A percentile compares a stretch with the other conserved stretches of the same genome.
phyloP scores from a whole-genome alignment of 2,797 vertebrate genomes.

The Alfaro cultratus region DNA sequence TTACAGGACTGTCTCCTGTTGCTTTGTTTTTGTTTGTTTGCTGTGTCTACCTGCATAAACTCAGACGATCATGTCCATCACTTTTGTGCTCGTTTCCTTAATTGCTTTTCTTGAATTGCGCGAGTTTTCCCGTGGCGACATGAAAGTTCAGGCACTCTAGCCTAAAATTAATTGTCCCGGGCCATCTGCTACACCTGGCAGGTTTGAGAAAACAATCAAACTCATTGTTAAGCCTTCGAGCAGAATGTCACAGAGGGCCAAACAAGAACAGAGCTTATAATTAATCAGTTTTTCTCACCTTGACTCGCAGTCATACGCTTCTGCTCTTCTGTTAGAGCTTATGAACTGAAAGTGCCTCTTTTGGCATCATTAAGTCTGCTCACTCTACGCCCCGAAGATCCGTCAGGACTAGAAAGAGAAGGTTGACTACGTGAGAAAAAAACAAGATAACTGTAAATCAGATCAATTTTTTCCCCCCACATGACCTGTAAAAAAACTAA shows the following conservation, averaged over 20 bases:
- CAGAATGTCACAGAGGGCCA: slow-evolving; percentile 5
- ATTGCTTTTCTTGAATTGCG: slow-evolving; percentile 25
- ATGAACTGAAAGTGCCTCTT: background rate
- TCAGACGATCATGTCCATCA: background rate
- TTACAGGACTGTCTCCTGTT: background rate
- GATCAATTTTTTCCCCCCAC: background rate
- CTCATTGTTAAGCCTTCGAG: slow-evolving; percentile 43
- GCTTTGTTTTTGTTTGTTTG: background rate
- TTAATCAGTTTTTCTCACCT: slow-evolving; percentile 35
- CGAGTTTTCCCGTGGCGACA: slow-evolving; percentile 23
- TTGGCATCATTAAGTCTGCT: background rate
- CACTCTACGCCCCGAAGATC: background rate
- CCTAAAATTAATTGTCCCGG: slow-evolving; percentile 38
- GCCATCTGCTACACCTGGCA: slow-evolving; percentile 41
- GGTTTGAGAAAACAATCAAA: slow-evolving; percentile 51
- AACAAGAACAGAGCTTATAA: slow-evolving; percentile 22
- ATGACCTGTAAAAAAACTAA: background rate
- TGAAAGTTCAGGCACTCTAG: slow-evolving; percentile 24
- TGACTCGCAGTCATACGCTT: slow-evolving; percentile 19
- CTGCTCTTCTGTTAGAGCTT: background rate
- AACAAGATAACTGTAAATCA: background rate
- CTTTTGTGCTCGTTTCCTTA: slow-evolving; percentile 7
- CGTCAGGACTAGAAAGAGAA: background rate
- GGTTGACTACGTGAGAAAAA: background rate
- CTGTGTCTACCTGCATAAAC: background rate